These are phyloP conservation scores for rat (Rattus norvegicus) DNA, from an alignment of 2,113 vertebrate genomes.

Conservation along the genomic window GRCr8 NC_086020.1:172986001-172986500, in stretches of 20 bases:
- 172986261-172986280: not conserved
- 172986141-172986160: not conserved
- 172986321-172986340: not conserved
- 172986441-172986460: conserved; percentile 78
- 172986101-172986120: not conserved
- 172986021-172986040: not conserved
- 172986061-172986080: not conserved
- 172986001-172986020: not conserved
- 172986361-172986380: conserved; percentile 60
- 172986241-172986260: not conserved
- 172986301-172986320: not conserved
- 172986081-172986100: not conserved
- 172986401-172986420: conserved; percentile 63
- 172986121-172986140: not conserved
- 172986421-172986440: conserved; percentile 76
- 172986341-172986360: not conserved
- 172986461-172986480: conserved; percentile 79
- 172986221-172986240: not conserved
- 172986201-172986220: not conserved
- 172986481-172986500: conserved; percentile 68
- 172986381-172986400: conserved; percentile 65
- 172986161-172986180: not conserved
- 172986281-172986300: not conserved
- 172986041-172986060: not conserved
- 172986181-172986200: not conserved